These are phyloP conservation scores for Hipparchia semele DNA, from an alignment of 2,888 invertebrate genomes.

Conservation along the genomic window DNA sequence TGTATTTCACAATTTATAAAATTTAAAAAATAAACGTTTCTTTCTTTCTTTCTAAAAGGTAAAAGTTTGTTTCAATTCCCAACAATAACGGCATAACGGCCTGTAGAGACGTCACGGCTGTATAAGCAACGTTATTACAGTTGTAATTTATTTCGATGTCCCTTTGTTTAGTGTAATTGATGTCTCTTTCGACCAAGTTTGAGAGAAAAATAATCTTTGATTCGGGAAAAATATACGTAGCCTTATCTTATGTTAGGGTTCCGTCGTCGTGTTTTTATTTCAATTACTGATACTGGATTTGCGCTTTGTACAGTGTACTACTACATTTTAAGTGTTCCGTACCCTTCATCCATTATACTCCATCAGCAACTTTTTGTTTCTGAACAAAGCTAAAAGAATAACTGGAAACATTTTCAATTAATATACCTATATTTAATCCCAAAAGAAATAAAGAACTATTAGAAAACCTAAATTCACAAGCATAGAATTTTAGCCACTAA, in stretches of 20 bases:
- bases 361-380: too few relatives aligned
- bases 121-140: constrained; percentile 16
- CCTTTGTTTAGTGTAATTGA: constrained; percentile 14
- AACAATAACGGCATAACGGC: neutral
- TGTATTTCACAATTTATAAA: too few relatives aligned
- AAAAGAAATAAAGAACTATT: too few relatives aligned
- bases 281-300: neutral
- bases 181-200: constrained; percentile 4
- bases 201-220: neutral
- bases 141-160: constrained; percentile 17
- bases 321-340: too few relatives aligned
- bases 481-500: too few relatives aligned
- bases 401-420: too few relatives aligned
- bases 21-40: too few relatives aligned
- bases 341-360: too few relatives aligned
- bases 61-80: neutral
- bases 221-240: neutral
- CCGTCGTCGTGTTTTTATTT: neutral
- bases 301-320: neutral
- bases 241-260: neutral
- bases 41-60: too few relatives aligned
- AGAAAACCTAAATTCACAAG: too few relatives aligned
- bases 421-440: too few relatives aligned
- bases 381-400: too few relatives aligned
- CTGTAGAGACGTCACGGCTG: neutral